Base-by-base conservation (phyloP, 2,797 vertebrate species). In the Urosaurus nigricauda region DNA sequence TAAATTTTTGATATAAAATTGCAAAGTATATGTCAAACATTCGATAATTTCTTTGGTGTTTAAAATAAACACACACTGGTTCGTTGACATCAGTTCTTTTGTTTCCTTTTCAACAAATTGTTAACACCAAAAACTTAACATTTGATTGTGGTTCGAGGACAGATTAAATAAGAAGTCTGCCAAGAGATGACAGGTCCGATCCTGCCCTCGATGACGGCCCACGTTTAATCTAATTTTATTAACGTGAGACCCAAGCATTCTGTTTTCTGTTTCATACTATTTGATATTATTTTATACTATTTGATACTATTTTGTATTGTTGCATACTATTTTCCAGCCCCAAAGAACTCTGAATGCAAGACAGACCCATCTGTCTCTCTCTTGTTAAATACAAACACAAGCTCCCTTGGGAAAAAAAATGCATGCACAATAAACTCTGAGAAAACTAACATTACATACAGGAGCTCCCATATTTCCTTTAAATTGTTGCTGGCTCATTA, bases 381-480 rank as follows among this genome's bases (percentile, higher is more conserved):
- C 63, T 37, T 73, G 26, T 60, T 81, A 78, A n/a, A 79, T 19
- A 19, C 1, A 0, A 58, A 58, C 37, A 1, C 5, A 0, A 8
- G 13, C 24, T 37, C 4, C 6, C 60, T 73, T 21, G 21, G 12
- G 37, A 29, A n/a, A n/a, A n/a, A 24, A 51, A 13, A 68, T 8
- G 71, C n/a, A 78, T 5, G 7, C 32, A 87, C 94, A 91, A 94
- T 94, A 85, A 95, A 94, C 94, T 90, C 94, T 92, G 92, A 92
- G 92, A 24, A 87, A 93, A 92, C 51, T 0, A 89, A 93, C 81
- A 94, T 89, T 92, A 83, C 0, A 40, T 88, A 90, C 88, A 89
- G 0, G 8, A 89, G 84, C 93, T 92, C 95, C 94, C 94, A 90
- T 90, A 89, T 95, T 95, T 91, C 93, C 93, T 95, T 95, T 95